Percentiles rank a stretch among this genome's conserved stretches.
Evolutionary conservation across 1,140 invertebrate genomes (phyloP).

Genomic region (Drosophila biarmipes): DNA sequence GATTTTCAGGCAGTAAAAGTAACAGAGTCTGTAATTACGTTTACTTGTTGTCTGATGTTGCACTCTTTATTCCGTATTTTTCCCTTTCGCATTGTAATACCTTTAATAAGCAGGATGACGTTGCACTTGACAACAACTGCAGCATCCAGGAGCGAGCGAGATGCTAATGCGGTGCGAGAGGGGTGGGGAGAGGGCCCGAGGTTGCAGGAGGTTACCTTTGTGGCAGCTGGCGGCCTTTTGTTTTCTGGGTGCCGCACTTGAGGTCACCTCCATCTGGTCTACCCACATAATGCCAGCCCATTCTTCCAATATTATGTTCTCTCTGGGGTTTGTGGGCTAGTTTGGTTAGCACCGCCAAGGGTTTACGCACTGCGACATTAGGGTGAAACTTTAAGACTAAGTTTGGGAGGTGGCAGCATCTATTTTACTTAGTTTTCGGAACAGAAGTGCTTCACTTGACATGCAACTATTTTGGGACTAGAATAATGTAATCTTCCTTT

Average conservation of each 20-base stretch:
- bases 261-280: slow-evolving; percentile 29
- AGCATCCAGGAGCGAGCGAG: slow-evolving; percentile 8
- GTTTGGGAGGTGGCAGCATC: background rate
- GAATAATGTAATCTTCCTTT: background rate
- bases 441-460: too few species aligned
- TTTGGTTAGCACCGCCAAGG: slow-evolving; percentile 5
- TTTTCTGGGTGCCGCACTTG: slow-evolving; percentile 39
- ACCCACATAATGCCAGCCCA: slow-evolving; percentile 8
- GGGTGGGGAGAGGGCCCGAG: background rate
- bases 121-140: slow-evolving; percentile 73
- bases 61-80: slow-evolving; percentile 33
- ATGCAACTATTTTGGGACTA: too few species aligned
- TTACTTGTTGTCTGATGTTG: slow-evolving; percentile 74
- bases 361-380: slow-evolving; percentile 9
- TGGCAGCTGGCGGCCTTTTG: slow-evolving; percentile 19
- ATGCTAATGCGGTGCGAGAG: background rate
- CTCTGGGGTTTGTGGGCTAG: background rate
- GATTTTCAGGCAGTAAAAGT: slow-evolving; percentile 36
- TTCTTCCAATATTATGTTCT: slow-evolving; percentile 16
- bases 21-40: slow-evolving; percentile 70
- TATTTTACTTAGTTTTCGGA: background rate
- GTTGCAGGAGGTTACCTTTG: slow-evolving; percentile 39
- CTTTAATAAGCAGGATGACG: slow-evolving; percentile 82
- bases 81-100: slow-evolving; percentile 63
- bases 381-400: background rate